Evolutionary conservation across 2,113 vertebrate genomes (phyloP).

Genomic region (Sakesphorus luctuosus): DNA sequence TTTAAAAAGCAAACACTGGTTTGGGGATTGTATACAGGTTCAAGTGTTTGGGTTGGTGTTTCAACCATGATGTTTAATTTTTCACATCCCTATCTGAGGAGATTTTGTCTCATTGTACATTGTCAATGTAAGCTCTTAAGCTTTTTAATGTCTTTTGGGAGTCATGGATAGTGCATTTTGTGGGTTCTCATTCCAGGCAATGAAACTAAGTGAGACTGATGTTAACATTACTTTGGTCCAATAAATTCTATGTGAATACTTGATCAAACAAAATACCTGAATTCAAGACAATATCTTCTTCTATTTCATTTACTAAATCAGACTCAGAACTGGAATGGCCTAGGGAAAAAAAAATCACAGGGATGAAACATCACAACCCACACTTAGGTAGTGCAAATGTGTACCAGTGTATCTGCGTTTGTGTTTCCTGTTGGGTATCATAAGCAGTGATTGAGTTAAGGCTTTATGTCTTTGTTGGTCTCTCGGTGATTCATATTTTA

Average conservation of each 20-base stretch:
- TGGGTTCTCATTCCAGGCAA: not conserved
- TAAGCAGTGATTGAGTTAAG: not conserved
- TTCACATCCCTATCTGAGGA: not conserved
- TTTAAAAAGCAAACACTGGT: not conserved
- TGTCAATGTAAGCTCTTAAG: no score
- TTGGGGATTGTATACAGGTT: not conserved
- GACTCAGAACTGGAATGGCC: not conserved
- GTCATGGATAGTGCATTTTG: rapidly evolving
- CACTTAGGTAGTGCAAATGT: not conserved
- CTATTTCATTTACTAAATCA: not conserved
- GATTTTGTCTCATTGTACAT: not conserved
- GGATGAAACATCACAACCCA: not conserved
- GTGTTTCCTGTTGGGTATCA: not conserved
- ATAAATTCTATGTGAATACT: not conserved
- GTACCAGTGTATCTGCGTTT: rapidly evolving
- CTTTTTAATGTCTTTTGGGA: not conserved
- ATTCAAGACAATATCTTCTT: not conserved
- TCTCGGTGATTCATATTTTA: not conserved
- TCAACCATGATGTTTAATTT: not conserved
- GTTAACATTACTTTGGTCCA: not conserved
- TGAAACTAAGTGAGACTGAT: not conserved
- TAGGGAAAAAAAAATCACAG: not conserved
- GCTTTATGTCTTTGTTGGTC: not conserved
- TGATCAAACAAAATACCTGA: not conserved
- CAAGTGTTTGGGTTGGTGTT: not conserved